Evolutionary conservation across 2,113 vertebrate genomes (phyloP).

Genomic region (Fregetta grallaria): DNA sequence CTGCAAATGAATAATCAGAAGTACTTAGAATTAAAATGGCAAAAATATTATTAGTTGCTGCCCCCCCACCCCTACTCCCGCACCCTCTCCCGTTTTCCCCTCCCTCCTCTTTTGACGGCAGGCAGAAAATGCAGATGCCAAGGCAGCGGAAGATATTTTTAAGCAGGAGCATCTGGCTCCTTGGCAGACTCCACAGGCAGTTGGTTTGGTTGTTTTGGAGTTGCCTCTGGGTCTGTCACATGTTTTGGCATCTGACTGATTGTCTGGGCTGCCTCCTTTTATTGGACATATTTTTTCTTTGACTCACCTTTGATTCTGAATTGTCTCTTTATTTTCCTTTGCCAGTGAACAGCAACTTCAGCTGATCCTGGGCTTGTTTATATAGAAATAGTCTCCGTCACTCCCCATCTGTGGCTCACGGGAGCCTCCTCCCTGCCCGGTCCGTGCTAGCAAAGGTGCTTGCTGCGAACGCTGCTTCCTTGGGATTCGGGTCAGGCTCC

Average conservation of each 20-base stretch:
- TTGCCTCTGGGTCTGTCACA: conserved; percentile 80
- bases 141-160: conserved; percentile 81
- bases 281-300: conserved; percentile 71
- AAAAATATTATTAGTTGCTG: conserved; percentile 55
- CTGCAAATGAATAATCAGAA: conserved; percentile 56
- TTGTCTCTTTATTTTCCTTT: conserved; percentile 58
- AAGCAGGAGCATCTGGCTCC: conserved; percentile 82
- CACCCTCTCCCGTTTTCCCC: conserved; percentile 7
- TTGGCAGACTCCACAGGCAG: conserved; percentile 78
- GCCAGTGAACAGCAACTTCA: conserved; percentile 56
- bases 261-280: conserved; percentile 69
- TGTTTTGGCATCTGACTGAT: conserved; percentile 77
- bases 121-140: conserved; percentile 75
- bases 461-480: background rate
- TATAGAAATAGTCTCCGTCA: conserved; percentile 19
- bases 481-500: background rate
- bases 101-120: conserved; percentile 66
- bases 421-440: conserved; percentile 22
- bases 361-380: conserved; percentile 29
- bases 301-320: conserved; percentile 69
- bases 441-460: background rate
- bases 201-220: conserved; percentile 77
- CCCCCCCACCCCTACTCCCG: background rate
- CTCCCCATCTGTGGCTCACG: background rate
- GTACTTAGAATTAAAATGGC: conserved; percentile 52